Evolutionary conservation across 2,797 vertebrate genomes (phyloP).

Genomic region (Danionella dracula): DNA sequence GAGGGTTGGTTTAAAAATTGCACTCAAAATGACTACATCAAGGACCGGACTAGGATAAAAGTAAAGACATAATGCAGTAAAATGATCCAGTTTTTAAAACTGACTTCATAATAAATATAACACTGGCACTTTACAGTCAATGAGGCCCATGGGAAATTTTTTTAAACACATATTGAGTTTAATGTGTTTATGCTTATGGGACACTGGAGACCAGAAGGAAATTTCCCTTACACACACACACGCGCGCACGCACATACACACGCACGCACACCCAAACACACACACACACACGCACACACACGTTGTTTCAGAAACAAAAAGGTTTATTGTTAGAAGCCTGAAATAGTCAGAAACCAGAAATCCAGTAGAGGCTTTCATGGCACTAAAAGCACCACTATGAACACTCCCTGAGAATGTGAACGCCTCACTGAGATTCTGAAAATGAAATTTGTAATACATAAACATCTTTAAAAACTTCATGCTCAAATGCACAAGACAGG

Average conservation of each 20-base stretch:
- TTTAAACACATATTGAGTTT: neutral
- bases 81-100: too few relatives aligned
- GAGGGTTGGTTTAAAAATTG: too few relatives aligned
- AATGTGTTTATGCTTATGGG: neutral
- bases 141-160: neutral
- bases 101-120: neutral
- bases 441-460: neutral
- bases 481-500: neutral
- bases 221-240: neutral
- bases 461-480: constrained; percentile 6
- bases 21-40: too few relatives aligned
- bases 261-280: constrained; percentile 1
- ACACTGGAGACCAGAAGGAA: neutral
- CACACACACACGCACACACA: constrained; percentile 1
- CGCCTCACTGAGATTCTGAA: neutral
- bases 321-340: constrained; percentile 50
- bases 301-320: constrained; percentile 52
- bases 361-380: constrained; percentile 44
- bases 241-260: constrained; percentile 10
- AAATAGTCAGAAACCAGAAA: constrained; percentile 27
- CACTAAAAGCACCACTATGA: constrained; percentile 32
- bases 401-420: neutral
- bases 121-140: neutral
- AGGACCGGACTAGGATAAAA: too few relatives aligned
- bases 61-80: too few relatives aligned